Conservation (phyloP, 1,140 invertebrate genomes). For the Hypothenemus hampei region DNA sequence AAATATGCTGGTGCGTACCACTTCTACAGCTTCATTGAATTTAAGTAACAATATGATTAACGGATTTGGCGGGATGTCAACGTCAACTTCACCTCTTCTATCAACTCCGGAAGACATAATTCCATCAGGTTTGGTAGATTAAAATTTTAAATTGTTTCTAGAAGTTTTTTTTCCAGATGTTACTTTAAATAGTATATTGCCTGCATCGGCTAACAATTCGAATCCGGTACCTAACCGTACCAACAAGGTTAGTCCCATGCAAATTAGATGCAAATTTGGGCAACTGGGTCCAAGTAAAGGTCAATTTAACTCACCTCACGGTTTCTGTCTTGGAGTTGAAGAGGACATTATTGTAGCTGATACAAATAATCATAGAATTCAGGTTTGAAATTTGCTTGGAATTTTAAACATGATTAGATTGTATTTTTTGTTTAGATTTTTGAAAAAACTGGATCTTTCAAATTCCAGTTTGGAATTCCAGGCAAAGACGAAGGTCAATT, state of each 20-base stretch:
- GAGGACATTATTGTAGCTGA: constrained; percentile 95
- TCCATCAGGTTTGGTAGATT: constrained; percentile 24
- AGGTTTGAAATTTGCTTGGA: constrained; percentile 54
- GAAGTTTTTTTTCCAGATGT: constrained; percentile 5
- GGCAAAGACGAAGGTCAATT: constrained; percentile 93
- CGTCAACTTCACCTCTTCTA: constrained; percentile 59
- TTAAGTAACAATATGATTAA: constrained; percentile 49
- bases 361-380: constrained; percentile 93
- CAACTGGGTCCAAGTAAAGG: constrained; percentile 84
- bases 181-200: constrained; percentile 42
- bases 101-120: constrained; percentile 48
- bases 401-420: background rate
- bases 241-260: constrained; percentile 74
- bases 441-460: constrained; percentile 82
- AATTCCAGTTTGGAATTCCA: constrained; percentile 83
- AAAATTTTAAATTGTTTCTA: background rate
- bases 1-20: constrained; percentile 46
- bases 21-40: constrained; percentile 44
- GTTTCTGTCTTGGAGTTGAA: constrained; percentile 90
- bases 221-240: constrained; percentile 52
- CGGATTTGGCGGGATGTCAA: constrained; percentile 53
- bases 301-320: constrained; percentile 95
- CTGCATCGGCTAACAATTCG: constrained; percentile 41
- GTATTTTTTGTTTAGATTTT: constrained; percentile 62
- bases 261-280: constrained; percentile 89